phyloP scores from a whole-genome alignment of 2,797 vertebrate species.

The Microcaecilia unicolor region DNA sequence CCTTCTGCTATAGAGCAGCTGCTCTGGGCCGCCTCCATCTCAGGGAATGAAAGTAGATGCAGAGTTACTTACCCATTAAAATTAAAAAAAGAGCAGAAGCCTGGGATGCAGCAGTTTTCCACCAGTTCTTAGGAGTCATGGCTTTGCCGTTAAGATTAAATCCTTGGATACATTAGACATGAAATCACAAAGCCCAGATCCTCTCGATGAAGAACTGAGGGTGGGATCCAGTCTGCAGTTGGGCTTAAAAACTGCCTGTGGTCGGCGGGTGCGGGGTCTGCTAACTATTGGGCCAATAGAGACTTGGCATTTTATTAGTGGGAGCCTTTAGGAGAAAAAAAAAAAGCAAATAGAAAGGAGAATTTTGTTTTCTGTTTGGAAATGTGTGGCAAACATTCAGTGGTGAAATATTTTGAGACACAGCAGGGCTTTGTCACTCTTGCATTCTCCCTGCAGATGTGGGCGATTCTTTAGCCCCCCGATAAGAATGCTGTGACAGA shows the following conservation, averaged over 20 bases:
- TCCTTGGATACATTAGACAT: not conserved
- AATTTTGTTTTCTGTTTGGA: not conserved
- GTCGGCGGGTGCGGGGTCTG: not conserved
- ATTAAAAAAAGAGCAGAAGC: not conserved
- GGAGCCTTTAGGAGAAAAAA: not conserved
- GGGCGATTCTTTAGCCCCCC: not conserved
- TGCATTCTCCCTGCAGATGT: not conserved
- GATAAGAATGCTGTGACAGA: not conserved
- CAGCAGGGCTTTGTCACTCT: not conserved
- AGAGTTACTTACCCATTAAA: not conserved
- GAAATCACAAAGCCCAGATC: not conserved
- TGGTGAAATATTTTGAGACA: too few species aligned
- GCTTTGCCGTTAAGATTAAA: not conserved
- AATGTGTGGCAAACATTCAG: not conserved
- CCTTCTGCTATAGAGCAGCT: too few species aligned
- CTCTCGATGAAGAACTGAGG: not conserved
- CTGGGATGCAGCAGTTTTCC: not conserved
- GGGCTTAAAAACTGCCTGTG: conserved; percentile 4
- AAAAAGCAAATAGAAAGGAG: not conserved
- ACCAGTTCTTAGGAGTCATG: conserved; percentile 1
- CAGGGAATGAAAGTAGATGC: too few species aligned
- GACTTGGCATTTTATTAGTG: not conserved
- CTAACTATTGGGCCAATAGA: conserved; percentile 6
- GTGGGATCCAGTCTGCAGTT: not conserved
- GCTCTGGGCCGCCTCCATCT: too few species aligned